A percentile compares a stretch with the other conserved stretches of the same genome.
Conservation (phyloP, 2,797 vertebrate species). For the Syndactyla subalaris region DNA sequence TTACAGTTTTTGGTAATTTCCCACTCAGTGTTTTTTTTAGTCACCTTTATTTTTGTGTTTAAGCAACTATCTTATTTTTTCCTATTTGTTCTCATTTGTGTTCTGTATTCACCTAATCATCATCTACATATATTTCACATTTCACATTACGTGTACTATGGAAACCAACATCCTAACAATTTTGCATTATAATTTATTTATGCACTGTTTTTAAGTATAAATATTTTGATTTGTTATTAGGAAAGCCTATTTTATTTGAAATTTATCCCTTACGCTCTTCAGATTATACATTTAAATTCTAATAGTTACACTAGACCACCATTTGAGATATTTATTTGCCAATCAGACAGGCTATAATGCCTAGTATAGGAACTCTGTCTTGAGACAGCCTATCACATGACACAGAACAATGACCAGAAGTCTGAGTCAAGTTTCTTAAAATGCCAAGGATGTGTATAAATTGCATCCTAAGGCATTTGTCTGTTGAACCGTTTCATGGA, state of each 20-base stretch:
- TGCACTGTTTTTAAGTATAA: not conserved
- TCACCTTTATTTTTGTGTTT: not conserved
- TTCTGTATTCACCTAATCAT: not conserved
- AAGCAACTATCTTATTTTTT: not conserved
- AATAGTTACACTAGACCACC: not conserved
- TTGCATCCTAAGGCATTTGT: not conserved
- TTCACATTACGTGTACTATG: rapidly evolving
- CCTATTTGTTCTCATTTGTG: not conserved
- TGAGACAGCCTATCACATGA: not conserved
- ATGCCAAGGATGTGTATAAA: not conserved
- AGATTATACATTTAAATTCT: not conserved
- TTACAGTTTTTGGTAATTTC: not conserved
- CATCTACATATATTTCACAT: not conserved
- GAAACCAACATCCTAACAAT: not conserved
- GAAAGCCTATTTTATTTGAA: not conserved
- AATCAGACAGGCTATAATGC: not conserved
- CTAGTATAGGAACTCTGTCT: not conserved
- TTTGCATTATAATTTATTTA: not conserved
- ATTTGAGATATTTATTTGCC: not conserved
- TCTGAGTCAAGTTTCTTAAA: not conserved
- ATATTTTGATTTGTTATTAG: not conserved
- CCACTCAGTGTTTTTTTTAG: not conserved
- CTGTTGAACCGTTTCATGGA: not conserved
- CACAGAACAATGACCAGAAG: not conserved
- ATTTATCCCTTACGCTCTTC: not conserved